Conservation (phyloP, 2,797 vertebrate species). For the Protosalanx chinensis region DNA sequence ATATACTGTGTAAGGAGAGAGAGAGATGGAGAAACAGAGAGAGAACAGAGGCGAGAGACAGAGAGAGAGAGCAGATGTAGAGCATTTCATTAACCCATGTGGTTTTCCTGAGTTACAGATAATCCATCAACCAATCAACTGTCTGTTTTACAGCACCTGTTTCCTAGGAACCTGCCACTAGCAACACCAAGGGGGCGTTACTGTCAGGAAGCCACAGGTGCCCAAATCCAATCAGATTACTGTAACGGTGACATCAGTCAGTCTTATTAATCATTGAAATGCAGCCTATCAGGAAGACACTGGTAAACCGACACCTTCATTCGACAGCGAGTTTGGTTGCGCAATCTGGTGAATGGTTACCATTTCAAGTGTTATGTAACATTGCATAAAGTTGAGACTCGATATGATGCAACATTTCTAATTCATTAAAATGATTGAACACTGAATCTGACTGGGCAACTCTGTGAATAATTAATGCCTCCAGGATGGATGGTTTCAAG, state of each 20-base stretch:
- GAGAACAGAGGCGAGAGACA: background rate
- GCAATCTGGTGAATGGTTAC: background rate
- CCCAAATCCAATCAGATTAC: background rate
- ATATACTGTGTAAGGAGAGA: slow-evolving; percentile 24
- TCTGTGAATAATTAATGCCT: slow-evolving; percentile 62
- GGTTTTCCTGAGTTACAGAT: slow-evolving; percentile 14
- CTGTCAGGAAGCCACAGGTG: background rate
- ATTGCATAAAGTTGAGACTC: slow-evolving; percentile 23
- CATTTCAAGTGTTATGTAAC: slow-evolving; percentile 7
- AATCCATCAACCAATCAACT: slow-evolving; percentile 41
- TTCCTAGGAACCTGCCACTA: slow-evolving; percentile 13
- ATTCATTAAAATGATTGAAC: slow-evolving; percentile 23
- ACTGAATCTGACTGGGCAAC: slow-evolving; percentile 36
- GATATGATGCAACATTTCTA: slow-evolving; percentile 36
- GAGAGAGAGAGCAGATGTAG: background rate
- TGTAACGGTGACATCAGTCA: background rate
- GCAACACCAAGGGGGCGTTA: background rate
- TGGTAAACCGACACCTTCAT: background rate
- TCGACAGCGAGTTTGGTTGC: background rate
- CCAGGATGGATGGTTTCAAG: slow-evolving; percentile 34
- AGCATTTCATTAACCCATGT: slow-evolving; percentile 37
- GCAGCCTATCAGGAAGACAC: background rate
- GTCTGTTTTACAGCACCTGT: slow-evolving; percentile 21
- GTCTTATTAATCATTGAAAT: background rate
- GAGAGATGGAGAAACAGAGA: background rate